A percentile compares a stretch with the other conserved stretches of the same genome.
Conservation (phyloP, 2,113 vertebrate genomes). For the Orthonyx spaldingii region DNA sequence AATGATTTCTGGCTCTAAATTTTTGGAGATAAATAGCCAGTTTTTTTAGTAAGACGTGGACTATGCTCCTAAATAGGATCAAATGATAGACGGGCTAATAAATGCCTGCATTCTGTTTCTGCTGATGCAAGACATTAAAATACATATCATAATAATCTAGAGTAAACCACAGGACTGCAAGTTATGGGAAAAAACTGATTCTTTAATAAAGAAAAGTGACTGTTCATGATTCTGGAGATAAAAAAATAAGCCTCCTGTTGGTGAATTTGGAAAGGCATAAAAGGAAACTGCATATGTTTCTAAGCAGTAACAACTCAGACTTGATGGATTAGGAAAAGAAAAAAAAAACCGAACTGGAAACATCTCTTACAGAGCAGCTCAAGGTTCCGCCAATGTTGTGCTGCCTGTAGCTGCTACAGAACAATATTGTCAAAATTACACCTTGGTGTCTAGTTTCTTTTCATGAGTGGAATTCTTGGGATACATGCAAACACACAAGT, state of each 20-base stretch:
- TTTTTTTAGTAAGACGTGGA: not conserved
- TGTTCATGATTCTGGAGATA: not conserved
- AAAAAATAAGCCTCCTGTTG: not conserved
- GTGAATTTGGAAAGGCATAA: not conserved
- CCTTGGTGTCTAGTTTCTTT: not conserved
- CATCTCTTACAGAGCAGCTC: not conserved
- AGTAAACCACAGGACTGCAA: not conserved
- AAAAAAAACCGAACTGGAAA: not conserved
- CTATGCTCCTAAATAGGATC: not conserved
- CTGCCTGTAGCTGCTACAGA: not conserved
- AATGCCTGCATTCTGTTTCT: not conserved
- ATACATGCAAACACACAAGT: not conserved
- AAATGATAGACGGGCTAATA: not conserved
- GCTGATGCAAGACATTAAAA: not conserved
- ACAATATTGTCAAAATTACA: not conserved
- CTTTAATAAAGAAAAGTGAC: not conserved
- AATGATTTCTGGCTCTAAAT: not conserved
- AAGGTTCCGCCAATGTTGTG: fast-evolving
- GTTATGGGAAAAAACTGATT: not conserved
- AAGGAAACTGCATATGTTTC: not conserved
- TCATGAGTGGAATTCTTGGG: not conserved
- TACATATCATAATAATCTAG: not conserved
- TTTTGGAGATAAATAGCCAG: not conserved
- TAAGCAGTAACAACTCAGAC: not conserved
- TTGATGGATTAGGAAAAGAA: not conserved